phyloP scores from a whole-genome alignment of 2,888 invertebrate genomes.

The Crioceris asparagi region DNA sequence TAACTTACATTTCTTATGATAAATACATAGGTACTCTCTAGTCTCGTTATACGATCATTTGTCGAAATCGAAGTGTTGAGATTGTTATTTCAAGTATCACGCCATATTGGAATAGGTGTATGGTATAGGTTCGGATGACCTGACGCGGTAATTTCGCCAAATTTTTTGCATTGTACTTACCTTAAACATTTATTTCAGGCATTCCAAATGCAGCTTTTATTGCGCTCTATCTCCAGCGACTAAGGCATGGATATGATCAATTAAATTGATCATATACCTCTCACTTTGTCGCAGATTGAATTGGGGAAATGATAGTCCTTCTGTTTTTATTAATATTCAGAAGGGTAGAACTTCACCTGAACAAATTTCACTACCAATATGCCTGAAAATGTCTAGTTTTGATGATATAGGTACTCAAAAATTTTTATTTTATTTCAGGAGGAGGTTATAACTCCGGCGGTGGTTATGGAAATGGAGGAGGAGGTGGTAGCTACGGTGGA shows the following conservation, averaged over 20 bases:
- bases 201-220: neutral
- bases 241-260: constrained; percentile 33
- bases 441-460: constrained; percentile 26
- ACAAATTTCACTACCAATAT: constrained; percentile 22
- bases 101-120: too few relatives aligned
- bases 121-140: too few relatives aligned
- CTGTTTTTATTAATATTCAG: constrained; percentile 25
- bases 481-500: constrained; percentile 30
- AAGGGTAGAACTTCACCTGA: constrained; percentile 33
- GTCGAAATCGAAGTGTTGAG: too few relatives aligned
- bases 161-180: too few relatives aligned
- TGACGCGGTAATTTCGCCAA: too few relatives aligned
- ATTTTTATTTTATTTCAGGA: too few relatives aligned
- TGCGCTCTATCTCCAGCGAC: constrained; percentile 19
- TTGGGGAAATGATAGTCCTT: constrained; percentile 34
- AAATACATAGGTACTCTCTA: too few relatives aligned
- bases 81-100: too few relatives aligned
- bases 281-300: constrained; percentile 33
- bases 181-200: too few relatives aligned
- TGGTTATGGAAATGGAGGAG: constrained; percentile 35
- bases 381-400: too few relatives aligned
- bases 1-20: too few relatives aligned
- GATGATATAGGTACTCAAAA: constrained; percentile 21
- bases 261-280: constrained; percentile 25
- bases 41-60: too few relatives aligned